Percentiles rank a stretch among this genome's conserved stretches.
These are phyloP conservation scores for Conus canariensis DNA, from an alignment of 2,888 invertebrate genomes.

Conservation along the genomic window DNA sequence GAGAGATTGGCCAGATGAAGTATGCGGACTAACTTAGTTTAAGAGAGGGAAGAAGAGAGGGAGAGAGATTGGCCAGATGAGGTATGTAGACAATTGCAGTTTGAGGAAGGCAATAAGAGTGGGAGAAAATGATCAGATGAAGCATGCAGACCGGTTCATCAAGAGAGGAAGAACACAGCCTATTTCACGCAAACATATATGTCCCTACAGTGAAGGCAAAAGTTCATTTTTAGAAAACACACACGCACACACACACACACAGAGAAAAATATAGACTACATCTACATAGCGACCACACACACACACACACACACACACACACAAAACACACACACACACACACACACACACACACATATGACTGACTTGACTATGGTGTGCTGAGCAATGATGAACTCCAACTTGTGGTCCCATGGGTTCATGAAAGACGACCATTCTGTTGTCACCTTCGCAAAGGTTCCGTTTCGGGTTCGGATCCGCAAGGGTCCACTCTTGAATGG, in stretches of 20 bases:
- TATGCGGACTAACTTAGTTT: too few relatives aligned
- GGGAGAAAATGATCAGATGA: too few relatives aligned
- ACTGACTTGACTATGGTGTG: slow-evolving; percentile 80
- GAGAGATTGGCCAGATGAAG: too few relatives aligned
- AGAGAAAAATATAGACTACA: too few relatives aligned
- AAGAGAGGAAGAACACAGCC: too few relatives aligned
- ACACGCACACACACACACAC: neutral
- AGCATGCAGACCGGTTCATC: too few relatives aligned
- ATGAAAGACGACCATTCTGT: slow-evolving; percentile 96
- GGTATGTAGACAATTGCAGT: too few relatives aligned
- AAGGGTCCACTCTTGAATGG: slow-evolving; percentile 88
- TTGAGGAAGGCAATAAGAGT: too few relatives aligned
- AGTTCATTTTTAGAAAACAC: neutral
- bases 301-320: neutral
- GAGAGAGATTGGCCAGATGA: too few relatives aligned
- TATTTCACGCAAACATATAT: too few relatives aligned
- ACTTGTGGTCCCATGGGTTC: slow-evolving; percentile 94
- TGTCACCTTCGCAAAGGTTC: slow-evolving; percentile 89
- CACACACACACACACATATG: neutral
- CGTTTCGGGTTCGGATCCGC: slow-evolving; percentile 90
- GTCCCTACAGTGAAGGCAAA: too few relatives aligned
- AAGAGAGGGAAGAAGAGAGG: too few relatives aligned
- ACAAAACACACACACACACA: neutral
- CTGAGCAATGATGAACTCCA: slow-evolving; percentile 93
- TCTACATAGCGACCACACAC: neutral